These are phyloP conservation scores for Zeugodacus cucurbitae DNA, from an alignment of 1,140 invertebrate genomes.

Conservation along the genomic window DNA sequence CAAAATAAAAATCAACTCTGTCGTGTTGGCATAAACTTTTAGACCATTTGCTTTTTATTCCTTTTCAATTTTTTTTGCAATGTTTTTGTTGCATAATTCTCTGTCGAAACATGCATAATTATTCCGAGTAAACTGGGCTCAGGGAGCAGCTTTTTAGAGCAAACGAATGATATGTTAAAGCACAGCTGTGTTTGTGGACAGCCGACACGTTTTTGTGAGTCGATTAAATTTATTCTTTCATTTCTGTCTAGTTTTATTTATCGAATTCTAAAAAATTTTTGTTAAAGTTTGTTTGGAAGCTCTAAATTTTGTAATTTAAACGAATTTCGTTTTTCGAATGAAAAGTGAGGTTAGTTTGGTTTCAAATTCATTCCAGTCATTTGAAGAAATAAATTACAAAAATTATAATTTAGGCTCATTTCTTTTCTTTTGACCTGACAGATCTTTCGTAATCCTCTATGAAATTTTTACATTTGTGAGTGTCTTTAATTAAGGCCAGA, in stretches of 20 bases:
- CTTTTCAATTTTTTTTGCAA: neutral
- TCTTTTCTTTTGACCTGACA: no score
- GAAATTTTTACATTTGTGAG: no score
- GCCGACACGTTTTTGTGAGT: neutral
- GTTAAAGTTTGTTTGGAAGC: neutral
- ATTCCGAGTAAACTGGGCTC: neutral
- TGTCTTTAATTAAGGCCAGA: no score
- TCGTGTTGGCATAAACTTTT: neutral
- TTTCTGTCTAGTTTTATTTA: neutral
- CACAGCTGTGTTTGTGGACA: neutral
- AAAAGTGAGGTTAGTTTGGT: no score
- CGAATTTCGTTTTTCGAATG: neutral
- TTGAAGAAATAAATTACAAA: no score
- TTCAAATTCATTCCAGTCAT: no score
- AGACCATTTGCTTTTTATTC: neutral
- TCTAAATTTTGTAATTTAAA: neutral
- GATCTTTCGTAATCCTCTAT: no score
- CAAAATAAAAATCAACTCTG: neutral
- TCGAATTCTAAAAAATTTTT: neutral
- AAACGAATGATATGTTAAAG: neutral
- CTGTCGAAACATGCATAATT: neutral
- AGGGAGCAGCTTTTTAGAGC: neutral
- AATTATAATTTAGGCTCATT: no score
- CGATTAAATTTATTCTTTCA: neutral
- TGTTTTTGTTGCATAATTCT: neutral